These are phyloP conservation scores for Neomonachus schauinslandi DNA, from an alignment of 2,113 vertebrate species.

Conservation along the genomic window DNA sequence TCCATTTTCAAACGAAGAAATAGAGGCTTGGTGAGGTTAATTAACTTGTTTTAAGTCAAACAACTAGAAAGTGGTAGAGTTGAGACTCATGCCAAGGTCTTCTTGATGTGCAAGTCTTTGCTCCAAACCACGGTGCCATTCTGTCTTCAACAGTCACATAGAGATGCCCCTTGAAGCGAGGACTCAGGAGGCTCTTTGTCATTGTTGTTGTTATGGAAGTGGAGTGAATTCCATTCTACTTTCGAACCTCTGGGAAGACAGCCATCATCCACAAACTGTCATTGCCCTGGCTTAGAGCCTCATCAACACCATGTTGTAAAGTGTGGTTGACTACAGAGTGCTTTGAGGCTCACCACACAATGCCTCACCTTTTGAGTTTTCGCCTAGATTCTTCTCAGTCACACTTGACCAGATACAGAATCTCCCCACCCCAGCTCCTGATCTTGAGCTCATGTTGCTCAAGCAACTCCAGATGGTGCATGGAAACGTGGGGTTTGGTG, in stretches of 20 bases:
- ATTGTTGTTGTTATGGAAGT: not conserved
- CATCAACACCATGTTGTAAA: not conserved
- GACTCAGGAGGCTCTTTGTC: not conserved
- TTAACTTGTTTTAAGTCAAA: conserved; percentile 7
- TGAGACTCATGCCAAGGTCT: not conserved
- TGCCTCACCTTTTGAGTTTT: not conserved
- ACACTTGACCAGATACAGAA: not conserved
- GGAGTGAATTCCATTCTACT: not conserved
- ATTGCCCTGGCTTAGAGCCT: not conserved
- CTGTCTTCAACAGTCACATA: not conserved
- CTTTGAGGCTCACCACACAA: not conserved
- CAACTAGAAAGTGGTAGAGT: not conserved
- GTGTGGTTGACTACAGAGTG: not conserved
- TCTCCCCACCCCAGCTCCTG: not conserved
- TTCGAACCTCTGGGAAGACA: not conserved
- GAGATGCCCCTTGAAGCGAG: not conserved
- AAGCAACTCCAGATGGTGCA: not conserved
- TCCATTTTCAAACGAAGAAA: conserved; percentile 25
- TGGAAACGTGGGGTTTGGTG: not conserved
- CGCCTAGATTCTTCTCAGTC: conserved; percentile 14
- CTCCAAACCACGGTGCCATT: not conserved
- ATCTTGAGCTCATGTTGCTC: not conserved
- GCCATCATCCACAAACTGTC: not conserved
- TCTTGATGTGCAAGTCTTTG: not conserved
- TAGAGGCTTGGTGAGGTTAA: not conserved